phyloP scores from a whole-genome alignment of 2,888 invertebrate genomes.

The Malachius bipustulatus region DNA sequence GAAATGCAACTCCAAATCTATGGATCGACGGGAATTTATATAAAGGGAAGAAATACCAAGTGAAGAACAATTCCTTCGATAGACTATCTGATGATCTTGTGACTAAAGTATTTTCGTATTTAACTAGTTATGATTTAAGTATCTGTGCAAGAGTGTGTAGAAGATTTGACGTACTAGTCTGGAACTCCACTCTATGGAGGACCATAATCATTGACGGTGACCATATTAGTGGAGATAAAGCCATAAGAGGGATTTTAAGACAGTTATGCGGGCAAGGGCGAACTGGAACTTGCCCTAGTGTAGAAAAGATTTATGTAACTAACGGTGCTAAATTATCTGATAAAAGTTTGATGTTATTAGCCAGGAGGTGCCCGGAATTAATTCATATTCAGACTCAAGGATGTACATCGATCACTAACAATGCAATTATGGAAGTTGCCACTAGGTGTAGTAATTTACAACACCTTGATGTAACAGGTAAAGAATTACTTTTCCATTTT shows the following conservation, averaged over 20 bases:
- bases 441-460: slow-evolving; percentile 70
- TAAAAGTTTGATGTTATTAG: slow-evolving; percentile 62
- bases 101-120: slow-evolving; percentile 55
- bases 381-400: slow-evolving; percentile 70
- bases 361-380: slow-evolving; percentile 69
- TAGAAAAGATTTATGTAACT: slow-evolving; percentile 53
- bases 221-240: slow-evolving; percentile 50
- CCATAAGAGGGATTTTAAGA: slow-evolving; percentile 49
- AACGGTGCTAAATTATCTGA: slow-evolving; percentile 64
- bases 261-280: slow-evolving; percentile 53
- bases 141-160: slow-evolving; percentile 63
- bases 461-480: slow-evolving; percentile 77
- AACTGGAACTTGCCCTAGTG: slow-evolving; percentile 54
- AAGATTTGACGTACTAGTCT: slow-evolving; percentile 63
- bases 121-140: slow-evolving; percentile 60
- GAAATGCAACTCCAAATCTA: slow-evolving; percentile 32
- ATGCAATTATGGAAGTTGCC: slow-evolving; percentile 64
- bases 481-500: too few relatives aligned
- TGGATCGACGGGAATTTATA: slow-evolving; percentile 34
- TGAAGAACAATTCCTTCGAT: slow-evolving; percentile 43
- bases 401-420: slow-evolving; percentile 61
- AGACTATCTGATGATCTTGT: slow-evolving; percentile 55
- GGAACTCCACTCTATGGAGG: slow-evolving; percentile 68
- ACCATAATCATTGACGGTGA: slow-evolving; percentile 51
- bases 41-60: slow-evolving; percentile 27